Percentiles rank a stretch among this genome's conserved stretches.
These are phyloP conservation scores for Alethe diademata DNA, from an alignment of 2,113 vertebrate genomes.

Conservation along the genomic window DNA sequence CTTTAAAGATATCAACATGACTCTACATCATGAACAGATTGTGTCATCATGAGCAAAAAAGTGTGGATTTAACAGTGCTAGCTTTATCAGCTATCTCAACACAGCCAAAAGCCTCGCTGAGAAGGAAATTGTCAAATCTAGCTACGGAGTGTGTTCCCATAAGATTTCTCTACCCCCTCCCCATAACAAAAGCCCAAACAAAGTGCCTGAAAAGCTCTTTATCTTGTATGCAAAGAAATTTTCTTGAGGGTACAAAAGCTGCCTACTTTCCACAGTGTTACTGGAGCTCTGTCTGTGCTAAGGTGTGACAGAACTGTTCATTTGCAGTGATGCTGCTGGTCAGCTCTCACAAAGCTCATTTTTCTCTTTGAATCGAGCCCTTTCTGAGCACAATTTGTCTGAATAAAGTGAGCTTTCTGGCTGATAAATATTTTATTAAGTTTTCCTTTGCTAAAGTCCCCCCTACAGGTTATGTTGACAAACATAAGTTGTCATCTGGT, in stretches of 20 bases:
- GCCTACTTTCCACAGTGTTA: fast-evolving
- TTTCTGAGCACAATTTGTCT: neutral
- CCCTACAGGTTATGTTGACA: neutral
- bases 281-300: neutral
- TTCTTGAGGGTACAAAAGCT: neutral
- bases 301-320: neutral
- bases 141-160: neutral
- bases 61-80: neutral
- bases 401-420: neutral
- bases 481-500: neutral
- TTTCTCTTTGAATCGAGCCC: neutral
- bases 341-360: neutral
- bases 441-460: neutral
- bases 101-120: neutral
- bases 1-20: neutral
- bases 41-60: neutral
- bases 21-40: neutral
- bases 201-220: neutral
- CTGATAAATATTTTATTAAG: neutral
- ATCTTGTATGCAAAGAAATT: neutral
- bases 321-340: neutral
- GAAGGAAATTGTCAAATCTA: neutral
- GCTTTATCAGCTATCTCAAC: neutral
- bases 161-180: neutral
- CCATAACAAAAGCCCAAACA: neutral